Evolutionary conservation across 1,140 invertebrate species (phyloP), one percentile per base, ranked within the genome.

Genomic region (Ips typographus): DNA sequence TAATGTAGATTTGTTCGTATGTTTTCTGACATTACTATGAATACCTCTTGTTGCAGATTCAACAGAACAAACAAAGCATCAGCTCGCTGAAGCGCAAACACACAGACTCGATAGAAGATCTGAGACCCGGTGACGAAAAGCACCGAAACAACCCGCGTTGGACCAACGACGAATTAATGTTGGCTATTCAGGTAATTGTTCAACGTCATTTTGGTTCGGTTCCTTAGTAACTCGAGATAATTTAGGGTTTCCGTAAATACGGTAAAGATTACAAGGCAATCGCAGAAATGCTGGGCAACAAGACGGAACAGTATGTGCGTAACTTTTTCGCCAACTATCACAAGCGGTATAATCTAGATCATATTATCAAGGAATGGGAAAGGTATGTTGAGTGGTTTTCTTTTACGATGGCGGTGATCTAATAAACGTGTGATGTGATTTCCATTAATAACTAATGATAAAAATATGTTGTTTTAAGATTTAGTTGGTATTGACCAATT

Each of bases 201-300:
- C 5, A 55, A n/a, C 6, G 37, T 1, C n/a, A n/a, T 55, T 22
- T 22, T 22, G 22, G 22, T 0, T 22, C 22, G 47, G 1, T 2
- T 1, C 47, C 0, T 49, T 49, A 2, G 7, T 22, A 49, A 22
- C 22, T 22, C 22, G 47, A 49, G 22, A 1, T 49, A 22, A 22
- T 56, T 44, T 37, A 70, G 69, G 95, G 94, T 80, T 89, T 98
- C 43, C 85, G 94, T 53, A 95, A 95, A 80, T 98, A 95, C 83
- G 96, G 96, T 74, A 96, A 95, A 83, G 92, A 98, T 81, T 98
- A 96, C 83, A 90, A 93, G 81, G 93, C 94, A 38, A 98, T 98
- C 70, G 94, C 96, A 8, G 95, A 98, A 81, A 90, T 96, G 3
- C 90, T 98, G 69, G 94, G 94, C 60, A 98, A 95, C 39, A 98